A percentile compares a stretch with the other conserved stretches of the same genome.
Evolutionary conservation across 2,113 vertebrate genomes (phyloP).

Genomic region (Bubo bubo): DNA sequence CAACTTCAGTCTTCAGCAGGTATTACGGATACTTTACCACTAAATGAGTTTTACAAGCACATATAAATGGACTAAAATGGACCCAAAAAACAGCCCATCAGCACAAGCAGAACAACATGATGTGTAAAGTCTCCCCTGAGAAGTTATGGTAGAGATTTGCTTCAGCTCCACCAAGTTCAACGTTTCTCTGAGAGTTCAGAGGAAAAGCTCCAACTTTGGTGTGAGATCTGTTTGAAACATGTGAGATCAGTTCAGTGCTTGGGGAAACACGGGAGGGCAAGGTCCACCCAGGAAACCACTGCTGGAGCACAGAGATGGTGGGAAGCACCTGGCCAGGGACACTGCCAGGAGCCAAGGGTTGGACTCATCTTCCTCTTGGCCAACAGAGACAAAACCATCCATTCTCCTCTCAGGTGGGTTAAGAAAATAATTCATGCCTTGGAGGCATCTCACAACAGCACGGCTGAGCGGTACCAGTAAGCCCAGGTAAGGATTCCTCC

Average conservation of each 20-base stretch:
- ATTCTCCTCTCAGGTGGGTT: neutral
- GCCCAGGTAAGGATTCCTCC: neutral
- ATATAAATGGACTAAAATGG: neutral
- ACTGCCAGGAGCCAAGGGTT: neutral
- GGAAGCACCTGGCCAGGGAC: neutral
- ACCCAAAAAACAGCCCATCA: neutral
- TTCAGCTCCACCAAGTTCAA: neutral
- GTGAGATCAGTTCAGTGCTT: neutral
- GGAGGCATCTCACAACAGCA: neutral
- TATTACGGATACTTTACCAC: neutral
- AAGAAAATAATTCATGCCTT: neutral
- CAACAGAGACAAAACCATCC: neutral
- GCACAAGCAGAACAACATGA: neutral
- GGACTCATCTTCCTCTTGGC: neutral
- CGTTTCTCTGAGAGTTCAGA: neutral
- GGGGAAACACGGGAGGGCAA: neutral
- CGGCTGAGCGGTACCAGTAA: neutral
- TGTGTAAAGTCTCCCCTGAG: fast-evolving
- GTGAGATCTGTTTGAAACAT: neutral
- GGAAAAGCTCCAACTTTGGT: neutral
- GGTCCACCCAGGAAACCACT: neutral
- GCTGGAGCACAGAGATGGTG: neutral
- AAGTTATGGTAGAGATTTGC: neutral
- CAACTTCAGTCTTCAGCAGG: neutral
- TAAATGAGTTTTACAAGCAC: neutral